These are phyloP conservation scores for Myodes glareolus DNA, from an alignment of 2,113 vertebrate genomes.

Conservation along the genomic window DNA sequence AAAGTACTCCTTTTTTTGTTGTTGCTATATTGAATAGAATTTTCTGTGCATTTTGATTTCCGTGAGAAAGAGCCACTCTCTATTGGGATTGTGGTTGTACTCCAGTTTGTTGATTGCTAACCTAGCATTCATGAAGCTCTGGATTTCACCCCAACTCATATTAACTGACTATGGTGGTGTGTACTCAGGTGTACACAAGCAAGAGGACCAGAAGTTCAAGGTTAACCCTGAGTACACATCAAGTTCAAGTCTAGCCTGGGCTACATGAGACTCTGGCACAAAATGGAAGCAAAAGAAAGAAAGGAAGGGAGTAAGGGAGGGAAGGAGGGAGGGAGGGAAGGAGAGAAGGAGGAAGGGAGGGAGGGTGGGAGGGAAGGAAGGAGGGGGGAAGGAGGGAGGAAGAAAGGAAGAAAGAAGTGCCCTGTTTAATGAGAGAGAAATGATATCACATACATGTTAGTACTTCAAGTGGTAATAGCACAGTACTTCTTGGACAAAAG, in stretches of 20 bases:
- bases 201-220: background rate
- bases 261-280: background rate
- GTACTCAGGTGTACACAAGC: background rate
- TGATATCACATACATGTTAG: background rate
- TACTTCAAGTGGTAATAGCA: background rate
- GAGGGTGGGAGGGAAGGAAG: rapidly evolving
- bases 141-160: background rate
- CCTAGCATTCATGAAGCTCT: background rate
- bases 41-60: background rate
- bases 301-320: too few species aligned
- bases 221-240: too few species aligned
- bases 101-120: background rate
- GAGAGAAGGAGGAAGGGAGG: background rate
- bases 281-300: background rate
- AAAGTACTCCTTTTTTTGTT: background rate
- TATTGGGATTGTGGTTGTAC: background rate
- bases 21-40: background rate
- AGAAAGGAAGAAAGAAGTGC: background rate
- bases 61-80: background rate
- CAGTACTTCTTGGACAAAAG: background rate
- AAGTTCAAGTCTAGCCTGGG: background rate
- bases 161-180: background rate
- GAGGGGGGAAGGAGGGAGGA: background rate
- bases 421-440: background rate
- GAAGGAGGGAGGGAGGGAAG: too few species aligned